A percentile compares a stretch with the other conserved stretches of the same genome.
Conservation (phyloP, 1,140 invertebrate genomes). For the Teleopsis dalmanni region DNA sequence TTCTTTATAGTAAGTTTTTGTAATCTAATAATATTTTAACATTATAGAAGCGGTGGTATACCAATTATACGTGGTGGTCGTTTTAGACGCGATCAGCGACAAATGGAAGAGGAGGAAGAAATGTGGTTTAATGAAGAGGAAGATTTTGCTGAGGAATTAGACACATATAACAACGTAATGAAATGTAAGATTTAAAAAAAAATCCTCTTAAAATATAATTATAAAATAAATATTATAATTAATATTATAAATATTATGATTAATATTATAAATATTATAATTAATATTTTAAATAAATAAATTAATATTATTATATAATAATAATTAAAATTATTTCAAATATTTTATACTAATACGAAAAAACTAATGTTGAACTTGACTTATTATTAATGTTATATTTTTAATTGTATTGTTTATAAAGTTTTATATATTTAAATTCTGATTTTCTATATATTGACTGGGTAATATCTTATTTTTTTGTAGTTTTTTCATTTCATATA, state of each 20-base stretch:
- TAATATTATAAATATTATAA: too few species aligned
- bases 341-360: too few species aligned
- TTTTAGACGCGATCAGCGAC: constrained; percentile 81
- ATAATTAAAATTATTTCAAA: too few species aligned
- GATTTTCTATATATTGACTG: background rate
- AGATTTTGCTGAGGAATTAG: constrained; percentile 72
- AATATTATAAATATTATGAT: too few species aligned
- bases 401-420: too few species aligned
- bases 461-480: background rate
- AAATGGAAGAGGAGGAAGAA: constrained; percentile 95
- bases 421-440: too few species aligned
- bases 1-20: too few species aligned
- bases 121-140: constrained; percentile 99
- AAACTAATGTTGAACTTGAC: too few species aligned
- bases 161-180: constrained; percentile 44
- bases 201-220: background rate
- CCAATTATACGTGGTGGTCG: constrained; percentile 72
- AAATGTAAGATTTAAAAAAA: constrained; percentile 39
- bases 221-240: background rate
- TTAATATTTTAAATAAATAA: too few species aligned
- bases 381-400: too few species aligned
- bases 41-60: constrained; percentile 35
- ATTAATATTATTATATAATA: too few species aligned
- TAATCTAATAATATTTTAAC: background rate
- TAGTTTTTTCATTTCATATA: background rate